Conservation (phyloP, 2,888 invertebrate species). For the Euplexia lucipara region DNA sequence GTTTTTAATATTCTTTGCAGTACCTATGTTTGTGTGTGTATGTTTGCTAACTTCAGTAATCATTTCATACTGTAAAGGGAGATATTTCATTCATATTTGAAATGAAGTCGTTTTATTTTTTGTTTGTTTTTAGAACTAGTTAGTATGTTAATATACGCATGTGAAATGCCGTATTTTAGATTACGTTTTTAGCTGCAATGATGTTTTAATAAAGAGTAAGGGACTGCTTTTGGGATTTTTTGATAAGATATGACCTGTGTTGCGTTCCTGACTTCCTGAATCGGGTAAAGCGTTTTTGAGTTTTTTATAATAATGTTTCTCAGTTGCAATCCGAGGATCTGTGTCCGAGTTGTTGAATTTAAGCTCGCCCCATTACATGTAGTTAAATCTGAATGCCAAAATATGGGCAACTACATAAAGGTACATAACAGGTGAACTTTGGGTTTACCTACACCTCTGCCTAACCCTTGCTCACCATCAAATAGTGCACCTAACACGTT, state of each 20-base stretch:
- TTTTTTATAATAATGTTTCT: too few species aligned
- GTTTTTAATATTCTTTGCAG: slow-evolving; percentile 41
- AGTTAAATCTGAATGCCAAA: too few species aligned
- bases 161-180: background rate
- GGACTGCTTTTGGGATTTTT: background rate
- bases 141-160: slow-evolving; percentile 1
- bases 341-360: too few species aligned
- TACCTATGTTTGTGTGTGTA: background rate
- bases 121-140: background rate
- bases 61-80: background rate
- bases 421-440: too few species aligned
- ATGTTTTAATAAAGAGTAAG: background rate
- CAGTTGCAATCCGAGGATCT: too few species aligned
- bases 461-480: too few species aligned
- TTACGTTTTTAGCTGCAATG: background rate
- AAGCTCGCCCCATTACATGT: too few species aligned
- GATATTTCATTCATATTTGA: slow-evolving; percentile 22
- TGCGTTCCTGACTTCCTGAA: too few species aligned
- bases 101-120: background rate
- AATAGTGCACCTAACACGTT: too few species aligned
- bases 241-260: too few species aligned
- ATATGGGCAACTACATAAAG: background rate
- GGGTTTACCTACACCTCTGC: too few species aligned
- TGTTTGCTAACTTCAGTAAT: background rate
- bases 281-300: too few species aligned